A percentile compares a stretch with the other conserved stretches of the same genome.
Evolutionary conservation across 2,888 invertebrate species (phyloP).

Genomic region (Heteropelma amictum): DNA sequence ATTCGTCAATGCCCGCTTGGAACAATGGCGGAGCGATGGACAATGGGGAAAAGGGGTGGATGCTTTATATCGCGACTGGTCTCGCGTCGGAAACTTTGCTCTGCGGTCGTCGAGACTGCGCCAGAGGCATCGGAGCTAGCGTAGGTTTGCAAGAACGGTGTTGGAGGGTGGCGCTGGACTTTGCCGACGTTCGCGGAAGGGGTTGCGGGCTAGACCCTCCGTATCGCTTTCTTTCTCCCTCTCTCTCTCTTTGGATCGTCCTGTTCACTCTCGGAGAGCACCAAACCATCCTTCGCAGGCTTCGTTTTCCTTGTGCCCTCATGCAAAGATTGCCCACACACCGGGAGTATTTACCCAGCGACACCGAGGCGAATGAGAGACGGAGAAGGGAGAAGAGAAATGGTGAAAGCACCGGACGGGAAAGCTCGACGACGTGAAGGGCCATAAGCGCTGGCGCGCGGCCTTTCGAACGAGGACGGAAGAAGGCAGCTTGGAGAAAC

Average conservation of each 20-base stretch:
- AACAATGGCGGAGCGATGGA: constrained; percentile 20
- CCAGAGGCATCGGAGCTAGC: constrained; percentile 45
- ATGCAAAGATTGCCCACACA: constrained; percentile 71
- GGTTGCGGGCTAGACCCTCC: constrained; percentile 26
- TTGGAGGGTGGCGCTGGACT: constrained; percentile 58
- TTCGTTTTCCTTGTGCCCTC: constrained; percentile 57
- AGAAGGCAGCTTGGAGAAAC: constrained; percentile 53
- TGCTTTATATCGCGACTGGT: constrained; percentile 75
- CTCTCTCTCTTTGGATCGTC: constrained; percentile 30
- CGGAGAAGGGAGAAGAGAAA: constrained; percentile 53
- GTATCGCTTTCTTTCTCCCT: constrained; percentile 16
- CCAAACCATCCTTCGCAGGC: constrained; percentile 72
- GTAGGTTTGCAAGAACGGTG: constrained; percentile 49
- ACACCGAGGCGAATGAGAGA: constrained; percentile 63
- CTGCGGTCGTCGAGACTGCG: constrained; percentile 66
- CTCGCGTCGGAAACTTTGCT: constrained; percentile 75
- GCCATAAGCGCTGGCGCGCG: constrained; percentile 45
- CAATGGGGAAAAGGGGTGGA: constrained; percentile 38
- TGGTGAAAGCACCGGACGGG: constrained; percentile 44
- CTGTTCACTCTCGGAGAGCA: constrained; percentile 64
- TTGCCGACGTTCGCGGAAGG: constrained; percentile 56
- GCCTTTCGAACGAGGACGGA: constrained; percentile 50
- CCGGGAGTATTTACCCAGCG: constrained; percentile 69
- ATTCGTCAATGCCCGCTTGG: constrained; percentile 3
- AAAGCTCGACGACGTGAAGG: constrained; percentile 53